Base-by-base conservation (phyloP, 2,888 invertebrate genomes). In the Zeuzera pyrina region DNA sequence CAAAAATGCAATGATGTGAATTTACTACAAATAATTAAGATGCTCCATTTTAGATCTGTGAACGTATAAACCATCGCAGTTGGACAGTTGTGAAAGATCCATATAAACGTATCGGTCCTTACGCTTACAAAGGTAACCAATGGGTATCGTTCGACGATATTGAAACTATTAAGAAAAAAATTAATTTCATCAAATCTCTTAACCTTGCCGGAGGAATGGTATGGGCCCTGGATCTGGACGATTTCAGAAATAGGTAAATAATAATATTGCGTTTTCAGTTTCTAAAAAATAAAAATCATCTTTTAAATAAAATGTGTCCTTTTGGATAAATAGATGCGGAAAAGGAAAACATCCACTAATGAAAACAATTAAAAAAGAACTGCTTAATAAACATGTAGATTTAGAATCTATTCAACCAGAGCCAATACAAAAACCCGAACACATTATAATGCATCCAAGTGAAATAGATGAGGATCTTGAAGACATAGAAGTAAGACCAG, bases 71-170 rank as follows among this genome's bases (percentile, higher is more conserved):
- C 42, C 88, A 89, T 42, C 88, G 88, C 34, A 92, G 90, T 2
- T 94, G 94, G 92, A 89, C 86, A 2, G 89, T 94, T 0, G 89
- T 94, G 0, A 88, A 93, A 55, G 94, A 95, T 59, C 86, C 90
- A 1, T 70, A 88, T 30, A 85, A 88, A 8, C 85, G 93, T 29
- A 92, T 96, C 88, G 95, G 95, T 3, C 96, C 96, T 0, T 95
- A 91, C 49, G 93, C 95, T 0, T 91, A 89, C 57, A 92, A 92
- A 53, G 94, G 90, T 27, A 91, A 91, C 53, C 95, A 96, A 58
- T 97, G 96, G 96, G 94, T 95, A 12, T 92, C 94, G 2, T 97
- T 87, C 52, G 96, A 97, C 58, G 95, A 96, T 56, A 84, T 86
- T 5, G 89, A 89, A 16, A 94, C 91, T 72, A 89, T 96, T 25